Base-by-base conservation (phyloP, 2,797 vertebrate species). In the Gymnocypris eckloni region DNA sequence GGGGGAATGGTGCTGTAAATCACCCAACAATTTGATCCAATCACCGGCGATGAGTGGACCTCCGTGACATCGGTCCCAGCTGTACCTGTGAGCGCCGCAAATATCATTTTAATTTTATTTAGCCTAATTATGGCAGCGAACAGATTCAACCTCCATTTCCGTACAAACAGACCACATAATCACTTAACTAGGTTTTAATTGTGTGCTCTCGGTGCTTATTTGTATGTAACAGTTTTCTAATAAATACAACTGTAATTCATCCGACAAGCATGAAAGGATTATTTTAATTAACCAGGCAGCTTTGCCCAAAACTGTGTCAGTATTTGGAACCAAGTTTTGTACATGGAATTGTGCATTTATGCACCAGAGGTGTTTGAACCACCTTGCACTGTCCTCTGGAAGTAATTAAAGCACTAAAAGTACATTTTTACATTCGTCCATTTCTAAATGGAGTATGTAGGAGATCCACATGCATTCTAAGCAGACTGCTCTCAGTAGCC, bases 331-430 rank as follows among this genome's bases (percentile, higher is more conserved):
- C 90, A 93, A 92, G 77, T 70, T 87, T 88, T 82, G 79, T 76
- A 83, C 86, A 41, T 87, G 85, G 77, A 88, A 45, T 52, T 59
- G 81, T 70, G 86, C 82, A 84, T 81, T 59, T 85, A 79, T 76
- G 77, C 82, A 90, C 61, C 83, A 86, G 82, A 86, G 86, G 4
- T 87, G 48, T 39, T 92, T n/a, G 33, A 52, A 76, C 75, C 76
- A 70, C 88, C 70, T 59, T 83, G 87, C 78, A 61, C 39, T 39
- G 87, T 94, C 93, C 91, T 90, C 84, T 86, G 92, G 93, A 93
- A 95, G 90, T 95, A 93, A 95, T 95, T 95, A 94, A 83, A 88
- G 90, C 54, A 48, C 83, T 81, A 82, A 82, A 90, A 89, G 20
- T 18, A 48, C 3, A 41, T 70, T 59, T 79, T 84, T 39, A 78